These are phyloP conservation scores for Kryptolebias ocellatus DNA, from an alignment of 2,797 vertebrate species.

Conservation along the genomic window DNA sequence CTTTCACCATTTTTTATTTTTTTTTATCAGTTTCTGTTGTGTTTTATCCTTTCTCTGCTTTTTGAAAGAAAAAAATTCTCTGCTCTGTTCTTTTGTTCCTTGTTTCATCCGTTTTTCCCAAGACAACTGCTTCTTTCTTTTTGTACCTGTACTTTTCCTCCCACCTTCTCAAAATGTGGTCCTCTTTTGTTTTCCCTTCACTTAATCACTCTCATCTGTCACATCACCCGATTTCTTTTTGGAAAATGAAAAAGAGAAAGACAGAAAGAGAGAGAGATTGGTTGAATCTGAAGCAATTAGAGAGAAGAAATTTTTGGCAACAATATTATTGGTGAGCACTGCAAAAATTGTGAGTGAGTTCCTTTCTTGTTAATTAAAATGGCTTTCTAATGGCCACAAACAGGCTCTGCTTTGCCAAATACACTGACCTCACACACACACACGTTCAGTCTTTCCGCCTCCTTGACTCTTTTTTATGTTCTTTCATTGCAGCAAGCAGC, in stretches of 20 bases:
- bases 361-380: constrained; percentile 62
- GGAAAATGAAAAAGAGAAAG: neutral
- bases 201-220: neutral
- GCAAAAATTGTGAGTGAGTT: constrained; percentile 43
- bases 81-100: neutral
- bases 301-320: constrained; percentile 50
- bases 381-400: constrained; percentile 59
- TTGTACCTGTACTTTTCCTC: neutral
- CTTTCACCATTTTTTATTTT: neutral
- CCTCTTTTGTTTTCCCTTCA: neutral
- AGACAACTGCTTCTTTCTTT: neutral
- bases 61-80: neutral
- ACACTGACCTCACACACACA: constrained; percentile 31
- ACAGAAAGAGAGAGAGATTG: neutral
- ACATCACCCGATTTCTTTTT: neutral
- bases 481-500: neutral
- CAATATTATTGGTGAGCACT: constrained; percentile 48
- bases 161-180: neutral
- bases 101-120: neutral
- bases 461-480: neutral
- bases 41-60: neutral
- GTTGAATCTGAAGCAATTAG: constrained; percentile 49
- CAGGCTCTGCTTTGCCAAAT: constrained; percentile 43
- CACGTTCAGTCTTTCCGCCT: neutral
- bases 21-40: neutral